phyloP scores from a whole-genome alignment of 2,113 vertebrate genomes.

The Arenaria interpres region DNA sequence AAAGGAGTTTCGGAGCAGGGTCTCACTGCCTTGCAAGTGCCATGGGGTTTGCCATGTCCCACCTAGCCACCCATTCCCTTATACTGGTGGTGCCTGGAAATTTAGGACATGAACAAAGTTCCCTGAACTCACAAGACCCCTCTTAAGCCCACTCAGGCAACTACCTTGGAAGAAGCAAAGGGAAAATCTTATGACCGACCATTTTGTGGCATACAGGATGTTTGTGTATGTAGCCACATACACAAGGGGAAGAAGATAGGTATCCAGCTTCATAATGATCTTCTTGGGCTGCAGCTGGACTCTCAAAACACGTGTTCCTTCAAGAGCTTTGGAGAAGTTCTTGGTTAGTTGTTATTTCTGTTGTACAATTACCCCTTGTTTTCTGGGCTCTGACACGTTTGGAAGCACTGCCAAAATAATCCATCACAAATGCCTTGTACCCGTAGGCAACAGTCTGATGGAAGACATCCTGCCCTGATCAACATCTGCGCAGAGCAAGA shows the following conservation, averaged over 20 bases:
- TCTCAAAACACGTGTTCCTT: not conserved
- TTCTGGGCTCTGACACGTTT: not conserved
- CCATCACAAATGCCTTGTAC: not conserved
- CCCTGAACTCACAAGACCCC: not conserved
- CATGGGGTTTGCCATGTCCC: not conserved
- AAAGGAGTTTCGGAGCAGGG: not conserved
- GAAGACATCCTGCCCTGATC: conserved; percentile 2
- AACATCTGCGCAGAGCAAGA: not conserved
- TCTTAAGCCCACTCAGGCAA: not conserved
- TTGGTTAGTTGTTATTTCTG: not conserved
- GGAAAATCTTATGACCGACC: fast-evolving
- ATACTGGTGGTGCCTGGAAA: not conserved
- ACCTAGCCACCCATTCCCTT: not conserved
- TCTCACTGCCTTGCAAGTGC: not conserved
- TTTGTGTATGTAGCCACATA: not conserved
- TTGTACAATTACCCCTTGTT: not conserved
- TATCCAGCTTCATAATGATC: not conserved
- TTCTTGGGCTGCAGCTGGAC: not conserved
- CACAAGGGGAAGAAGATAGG: not conserved
- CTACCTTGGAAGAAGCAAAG: not conserved
- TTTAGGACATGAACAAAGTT: not conserved
- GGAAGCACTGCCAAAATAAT: not conserved
- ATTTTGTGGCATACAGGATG: not conserved
- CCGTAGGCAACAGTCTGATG: not conserved
- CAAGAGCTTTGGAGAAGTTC: not conserved